A percentile compares a stretch with the other conserved stretches of the same genome.
These are phyloP conservation scores for Eptatretus atami DNA, from an alignment of 2,797 vertebrate species.

Conservation along the genomic window DNA sequence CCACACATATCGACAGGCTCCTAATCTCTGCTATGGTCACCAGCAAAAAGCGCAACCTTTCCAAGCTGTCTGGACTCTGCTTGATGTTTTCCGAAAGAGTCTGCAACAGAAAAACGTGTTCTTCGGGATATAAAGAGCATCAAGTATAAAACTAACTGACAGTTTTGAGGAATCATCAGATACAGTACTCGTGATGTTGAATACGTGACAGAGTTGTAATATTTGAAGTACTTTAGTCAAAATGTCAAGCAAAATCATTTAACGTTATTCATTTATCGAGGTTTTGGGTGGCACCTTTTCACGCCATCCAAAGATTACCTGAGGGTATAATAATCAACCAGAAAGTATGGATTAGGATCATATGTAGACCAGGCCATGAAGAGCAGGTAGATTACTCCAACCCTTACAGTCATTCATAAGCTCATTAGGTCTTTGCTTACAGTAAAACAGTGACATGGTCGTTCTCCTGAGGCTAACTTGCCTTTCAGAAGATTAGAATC, in stretches of 20 bases:
- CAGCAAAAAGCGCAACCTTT: conserved; percentile 45
- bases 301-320: too few relatives aligned
- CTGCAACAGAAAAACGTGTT: conserved; percentile 16
- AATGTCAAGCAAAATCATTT: background rate
- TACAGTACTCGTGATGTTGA: background rate
- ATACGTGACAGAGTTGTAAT: background rate
- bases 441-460: too few relatives aligned
- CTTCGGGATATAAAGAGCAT: background rate
- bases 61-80: conserved; percentile 24
- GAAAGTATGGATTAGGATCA: too few relatives aligned
- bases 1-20: conserved; percentile 32
- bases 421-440: too few relatives aligned
- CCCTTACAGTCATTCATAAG: too few relatives aligned
- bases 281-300: too few relatives aligned
- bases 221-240: background rate
- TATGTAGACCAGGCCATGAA: too few relatives aligned
- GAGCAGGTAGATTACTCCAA: too few relatives aligned
- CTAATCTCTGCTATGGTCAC: conserved; percentile 33
- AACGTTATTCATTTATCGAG: too few relatives aligned
- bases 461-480: too few relatives aligned
- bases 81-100: conserved; percentile 20
- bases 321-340: too few relatives aligned
- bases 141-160: background rate
- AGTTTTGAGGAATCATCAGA: background rate
- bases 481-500: too few relatives aligned